Percentiles rank a stretch among this genome's conserved stretches.
Evolutionary conservation across 2,888 invertebrate species (phyloP).

Genomic region (Watsonalla binaria): DNA sequence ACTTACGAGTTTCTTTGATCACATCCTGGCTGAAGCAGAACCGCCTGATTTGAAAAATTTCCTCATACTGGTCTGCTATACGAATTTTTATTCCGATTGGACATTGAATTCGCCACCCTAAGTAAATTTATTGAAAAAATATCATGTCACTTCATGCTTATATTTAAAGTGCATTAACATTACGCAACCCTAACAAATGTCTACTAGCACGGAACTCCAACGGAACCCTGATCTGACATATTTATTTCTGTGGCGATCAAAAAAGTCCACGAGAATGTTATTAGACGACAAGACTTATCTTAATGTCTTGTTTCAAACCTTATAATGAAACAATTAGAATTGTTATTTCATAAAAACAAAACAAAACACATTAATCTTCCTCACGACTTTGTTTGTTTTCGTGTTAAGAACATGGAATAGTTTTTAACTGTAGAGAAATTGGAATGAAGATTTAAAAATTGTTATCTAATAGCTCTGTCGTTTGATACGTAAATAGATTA

Average conservation of each 20-base stretch:
- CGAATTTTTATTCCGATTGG: too few species aligned
- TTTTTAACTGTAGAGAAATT: conserved; percentile 45
- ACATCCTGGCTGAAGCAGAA: too few species aligned
- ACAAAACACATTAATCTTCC: conserved; percentile 57
- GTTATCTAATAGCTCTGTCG: conserved; percentile 25
- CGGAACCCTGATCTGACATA: conserved; percentile 17
- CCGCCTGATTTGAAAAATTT: too few species aligned
- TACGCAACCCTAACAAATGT: conserved; percentile 10
- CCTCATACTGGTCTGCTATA: too few species aligned
- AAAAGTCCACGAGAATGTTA: conserved; percentile 27
- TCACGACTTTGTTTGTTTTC: conserved; percentile 58
- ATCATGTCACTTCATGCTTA: not conserved
- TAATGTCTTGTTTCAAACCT: conserved; percentile 40
- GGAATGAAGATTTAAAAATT: conserved; percentile 30
- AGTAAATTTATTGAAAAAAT: too few species aligned
- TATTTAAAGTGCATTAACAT: not conserved
- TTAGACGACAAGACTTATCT: conserved; percentile 44
- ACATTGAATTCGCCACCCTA: too few species aligned
- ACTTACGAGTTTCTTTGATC: too few species aligned
- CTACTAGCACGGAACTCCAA: not conserved
- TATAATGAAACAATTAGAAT: conserved; percentile 68
- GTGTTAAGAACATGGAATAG: conserved; percentile 50
- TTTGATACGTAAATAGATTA: conserved; percentile 10
- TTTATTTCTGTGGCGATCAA: conserved; percentile 23
- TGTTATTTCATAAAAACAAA: conserved; percentile 27